Conservation (phyloP, 2,797 vertebrate genomes). For the Enteromius anoplus region DNA sequence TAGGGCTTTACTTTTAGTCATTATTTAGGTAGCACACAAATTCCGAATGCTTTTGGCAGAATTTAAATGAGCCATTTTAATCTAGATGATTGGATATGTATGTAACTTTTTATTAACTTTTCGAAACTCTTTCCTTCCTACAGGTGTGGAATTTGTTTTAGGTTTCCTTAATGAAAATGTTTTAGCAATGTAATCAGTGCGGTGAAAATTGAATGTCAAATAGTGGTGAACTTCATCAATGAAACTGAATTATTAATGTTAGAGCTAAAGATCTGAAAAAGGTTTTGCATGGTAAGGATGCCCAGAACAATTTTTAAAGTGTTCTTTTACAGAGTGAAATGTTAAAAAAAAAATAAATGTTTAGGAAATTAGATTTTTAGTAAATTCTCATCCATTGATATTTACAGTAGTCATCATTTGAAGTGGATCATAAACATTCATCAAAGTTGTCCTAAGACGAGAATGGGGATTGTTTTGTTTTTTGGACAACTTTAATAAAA, state of each 20-base stretch:
- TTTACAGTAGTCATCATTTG: no score
- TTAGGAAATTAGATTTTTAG: not conserved
- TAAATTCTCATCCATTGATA: no score
- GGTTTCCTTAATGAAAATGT: not conserved
- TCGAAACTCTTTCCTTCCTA: not conserved
- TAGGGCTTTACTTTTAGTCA: no score
- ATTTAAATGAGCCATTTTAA: no score
- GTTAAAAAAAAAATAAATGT: not conserved
- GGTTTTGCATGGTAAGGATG: not conserved
- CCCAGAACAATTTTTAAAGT: not conserved
- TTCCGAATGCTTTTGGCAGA: no score
- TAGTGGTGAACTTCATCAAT: not conserved
- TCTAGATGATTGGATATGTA: not conserved
- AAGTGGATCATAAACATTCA: no score
- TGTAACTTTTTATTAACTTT: not conserved
- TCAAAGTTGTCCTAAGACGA: no score
- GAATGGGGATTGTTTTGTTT: no score
- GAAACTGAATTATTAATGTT: not conserved
- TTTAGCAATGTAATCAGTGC: no score
- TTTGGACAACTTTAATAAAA: no score
- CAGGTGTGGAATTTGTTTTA: not conserved
- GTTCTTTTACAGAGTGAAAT: not conserved
- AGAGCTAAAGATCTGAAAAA: not conserved
- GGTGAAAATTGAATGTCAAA: slow-evolving; percentile 8
- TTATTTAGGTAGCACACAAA: no score